phyloP scores from a whole-genome alignment of 2,797 vertebrate genomes.

The Pygocentrus nattereri region DNA sequence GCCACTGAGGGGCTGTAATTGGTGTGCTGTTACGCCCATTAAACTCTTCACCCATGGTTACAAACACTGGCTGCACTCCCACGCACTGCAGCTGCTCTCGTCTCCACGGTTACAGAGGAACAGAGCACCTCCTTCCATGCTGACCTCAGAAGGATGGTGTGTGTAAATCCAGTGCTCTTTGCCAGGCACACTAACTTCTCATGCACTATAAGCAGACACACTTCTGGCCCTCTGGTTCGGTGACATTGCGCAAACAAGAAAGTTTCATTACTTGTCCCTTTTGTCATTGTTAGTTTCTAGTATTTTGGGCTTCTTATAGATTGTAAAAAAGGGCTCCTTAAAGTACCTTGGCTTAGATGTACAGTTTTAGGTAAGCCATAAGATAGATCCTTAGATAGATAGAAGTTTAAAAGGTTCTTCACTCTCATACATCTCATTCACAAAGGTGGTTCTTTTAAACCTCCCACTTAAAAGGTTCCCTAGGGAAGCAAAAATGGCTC shows the following conservation, averaged over 20 bases:
- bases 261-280: background rate
- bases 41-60: slow-evolving; percentile 62
- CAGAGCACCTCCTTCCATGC: slow-evolving; percentile 15
- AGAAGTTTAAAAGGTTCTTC: too few relatives aligned
- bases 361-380: too few relatives aligned
- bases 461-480: too few relatives aligned
- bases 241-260: background rate
- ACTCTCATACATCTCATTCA: too few relatives aligned
- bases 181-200: slow-evolving; percentile 2
- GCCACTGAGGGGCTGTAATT: slow-evolving; percentile 57
- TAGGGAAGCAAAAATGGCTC: too few relatives aligned
- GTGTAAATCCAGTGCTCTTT: slow-evolving; percentile 2
- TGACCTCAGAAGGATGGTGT: slow-evolving; percentile 22
- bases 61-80: slow-evolving; percentile 45
- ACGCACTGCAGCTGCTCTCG: slow-evolving; percentile 37
- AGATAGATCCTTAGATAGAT: too few relatives aligned
- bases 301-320: background rate
- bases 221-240: background rate
- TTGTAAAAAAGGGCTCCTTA: background rate
- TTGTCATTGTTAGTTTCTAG: background rate
- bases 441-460: too few relatives aligned
- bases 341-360: background rate
- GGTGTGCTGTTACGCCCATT: slow-evolving; percentile 58
- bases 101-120: slow-evolving; percentile 44
- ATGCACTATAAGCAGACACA: slow-evolving; percentile 15